A percentile compares a stretch with the other conserved stretches of the same genome.
phyloP scores from a whole-genome alignment of 1,140 invertebrate species.

The Drosophila pandora region DNA sequence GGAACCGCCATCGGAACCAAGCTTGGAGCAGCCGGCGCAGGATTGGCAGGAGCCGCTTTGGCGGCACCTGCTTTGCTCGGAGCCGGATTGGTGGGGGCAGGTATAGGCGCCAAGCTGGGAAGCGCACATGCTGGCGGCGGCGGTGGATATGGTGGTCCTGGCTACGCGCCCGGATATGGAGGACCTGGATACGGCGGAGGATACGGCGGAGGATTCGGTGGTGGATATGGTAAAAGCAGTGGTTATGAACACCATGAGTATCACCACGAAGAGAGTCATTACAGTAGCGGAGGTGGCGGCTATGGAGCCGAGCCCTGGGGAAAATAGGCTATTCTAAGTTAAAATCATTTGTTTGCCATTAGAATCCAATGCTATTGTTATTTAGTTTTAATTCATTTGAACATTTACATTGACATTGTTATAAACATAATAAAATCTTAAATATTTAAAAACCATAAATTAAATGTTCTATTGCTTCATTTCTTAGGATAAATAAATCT shows the following conservation, averaged over 20 bases:
- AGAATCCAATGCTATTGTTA: slow-evolving; percentile 48
- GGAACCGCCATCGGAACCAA: slow-evolving; percentile 36
- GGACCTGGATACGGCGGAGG: slow-evolving; percentile 14
- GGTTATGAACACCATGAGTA: slow-evolving; percentile 70
- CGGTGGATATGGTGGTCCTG: slow-evolving; percentile 50
- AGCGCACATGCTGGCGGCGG: slow-evolving; percentile 2
- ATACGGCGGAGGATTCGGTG: slow-evolving; percentile 36
- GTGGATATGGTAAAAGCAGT: slow-evolving; percentile 25
- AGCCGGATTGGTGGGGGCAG: slow-evolving; percentile 7
- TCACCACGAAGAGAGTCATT: slow-evolving; percentile 64
- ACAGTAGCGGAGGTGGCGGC: slow-evolving; percentile 43
- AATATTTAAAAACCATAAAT: not conserved
- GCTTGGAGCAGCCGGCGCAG: slow-evolving; percentile 12
- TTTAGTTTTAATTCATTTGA: slow-evolving; percentile 53
- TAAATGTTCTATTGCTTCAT: not conserved
- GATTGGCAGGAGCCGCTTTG: slow-evolving; percentile 6
- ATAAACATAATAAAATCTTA: slow-evolving; percentile 7
- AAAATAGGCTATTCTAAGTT: slow-evolving; percentile 46
- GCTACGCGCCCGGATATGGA: slow-evolving; percentile 3
- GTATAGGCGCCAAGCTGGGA: not conserved
- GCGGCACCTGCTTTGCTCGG: slow-evolving; percentile 16
- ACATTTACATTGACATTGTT: slow-evolving; percentile 5
- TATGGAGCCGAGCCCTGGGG: slow-evolving; percentile 51
- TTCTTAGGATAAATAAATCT: not conserved
- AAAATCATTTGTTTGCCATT: slow-evolving; percentile 38